A percentile compares a stretch with the other conserved stretches of the same genome.
Conservation (phyloP, 2,888 invertebrate species). For the Xestia sexstrigata region DNA sequence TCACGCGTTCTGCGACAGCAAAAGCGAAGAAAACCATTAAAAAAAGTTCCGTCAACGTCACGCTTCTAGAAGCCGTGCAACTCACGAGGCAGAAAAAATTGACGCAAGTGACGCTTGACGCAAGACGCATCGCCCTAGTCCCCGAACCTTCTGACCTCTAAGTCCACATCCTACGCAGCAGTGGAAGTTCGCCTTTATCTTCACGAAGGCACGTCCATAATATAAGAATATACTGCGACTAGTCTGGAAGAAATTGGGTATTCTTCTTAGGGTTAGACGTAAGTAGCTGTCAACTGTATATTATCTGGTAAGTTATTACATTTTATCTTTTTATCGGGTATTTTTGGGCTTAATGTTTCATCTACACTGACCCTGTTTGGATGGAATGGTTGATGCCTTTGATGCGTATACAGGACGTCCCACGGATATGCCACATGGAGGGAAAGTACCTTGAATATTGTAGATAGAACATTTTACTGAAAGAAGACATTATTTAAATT, state of each 20-base stretch:
- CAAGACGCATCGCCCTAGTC: not conserved
- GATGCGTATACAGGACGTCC: not conserved
- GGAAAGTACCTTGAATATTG: too few species aligned
- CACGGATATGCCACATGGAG: too few species aligned
- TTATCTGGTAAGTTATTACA: constrained; percentile 7
- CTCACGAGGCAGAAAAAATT: not conserved
- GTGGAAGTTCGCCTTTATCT: constrained; percentile 22
- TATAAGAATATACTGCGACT: constrained; percentile 25
- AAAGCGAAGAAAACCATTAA: not conserved
- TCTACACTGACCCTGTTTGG: not conserved
- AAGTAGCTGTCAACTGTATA: constrained; percentile 10
- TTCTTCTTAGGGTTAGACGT: not conserved
- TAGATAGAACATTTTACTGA: too few species aligned
- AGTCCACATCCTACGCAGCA: not conserved
- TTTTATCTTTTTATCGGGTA: not conserved
- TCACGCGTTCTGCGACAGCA: not conserved
- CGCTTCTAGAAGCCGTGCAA: not conserved
- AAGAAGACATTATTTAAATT: too few species aligned
- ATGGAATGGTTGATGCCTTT: not conserved
- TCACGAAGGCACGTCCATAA: constrained; percentile 9
- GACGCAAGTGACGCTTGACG: not conserved
- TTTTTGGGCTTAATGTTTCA: not conserved
- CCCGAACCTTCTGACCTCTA: not conserved
- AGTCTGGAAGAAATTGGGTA: constrained; percentile 27
- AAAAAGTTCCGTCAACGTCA: not conserved